Conservation (phyloP, 2,888 invertebrate genomes). For the Caradrina kadenii region DNA sequence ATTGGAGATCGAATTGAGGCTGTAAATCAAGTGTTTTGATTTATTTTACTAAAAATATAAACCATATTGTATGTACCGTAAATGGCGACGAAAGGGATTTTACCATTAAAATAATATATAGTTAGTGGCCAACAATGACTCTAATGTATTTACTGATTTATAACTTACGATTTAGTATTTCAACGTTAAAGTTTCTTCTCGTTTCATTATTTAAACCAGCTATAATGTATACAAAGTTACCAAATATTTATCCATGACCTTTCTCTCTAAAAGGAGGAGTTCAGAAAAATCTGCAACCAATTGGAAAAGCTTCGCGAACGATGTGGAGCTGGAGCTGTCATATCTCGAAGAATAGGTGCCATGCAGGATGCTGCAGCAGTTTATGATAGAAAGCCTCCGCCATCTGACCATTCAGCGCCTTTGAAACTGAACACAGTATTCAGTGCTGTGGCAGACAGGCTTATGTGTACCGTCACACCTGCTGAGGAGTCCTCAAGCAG, state of each 20-base stretch:
- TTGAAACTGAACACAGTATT: conserved; percentile 89
- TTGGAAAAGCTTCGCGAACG: conserved; percentile 95
- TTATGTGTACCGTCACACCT: conserved; percentile 88
- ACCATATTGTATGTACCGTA: too few relatives aligned
- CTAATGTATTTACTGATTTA: too few relatives aligned
- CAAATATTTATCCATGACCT: conserved; percentile 11
- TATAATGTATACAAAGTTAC: background rate
- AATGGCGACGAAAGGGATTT: too few relatives aligned
- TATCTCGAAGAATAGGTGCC: conserved; percentile 94
- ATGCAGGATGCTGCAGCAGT: conserved; percentile 95
- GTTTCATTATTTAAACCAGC: too few relatives aligned
- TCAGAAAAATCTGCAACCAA: conserved; percentile 94
- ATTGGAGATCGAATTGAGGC: conserved; percentile 9
- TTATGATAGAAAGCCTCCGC: conserved; percentile 89
- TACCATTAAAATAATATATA: too few relatives aligned
- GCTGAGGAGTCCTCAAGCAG: conserved; percentile 89
- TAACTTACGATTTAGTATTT: too few relatives aligned
- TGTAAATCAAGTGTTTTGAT: conserved; percentile 15
- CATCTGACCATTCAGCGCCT: conserved; percentile 86
- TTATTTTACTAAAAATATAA: conserved; percentile 9
- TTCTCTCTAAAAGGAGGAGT: conserved; percentile 92
- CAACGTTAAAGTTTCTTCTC: too few relatives aligned
- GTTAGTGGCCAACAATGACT: too few relatives aligned
- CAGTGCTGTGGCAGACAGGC: conserved; percentile 88
- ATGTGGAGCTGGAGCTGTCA: conserved; percentile 93